phyloP scores from a whole-genome alignment of 2,888 invertebrate species.

The Cryptus armator region DNA sequence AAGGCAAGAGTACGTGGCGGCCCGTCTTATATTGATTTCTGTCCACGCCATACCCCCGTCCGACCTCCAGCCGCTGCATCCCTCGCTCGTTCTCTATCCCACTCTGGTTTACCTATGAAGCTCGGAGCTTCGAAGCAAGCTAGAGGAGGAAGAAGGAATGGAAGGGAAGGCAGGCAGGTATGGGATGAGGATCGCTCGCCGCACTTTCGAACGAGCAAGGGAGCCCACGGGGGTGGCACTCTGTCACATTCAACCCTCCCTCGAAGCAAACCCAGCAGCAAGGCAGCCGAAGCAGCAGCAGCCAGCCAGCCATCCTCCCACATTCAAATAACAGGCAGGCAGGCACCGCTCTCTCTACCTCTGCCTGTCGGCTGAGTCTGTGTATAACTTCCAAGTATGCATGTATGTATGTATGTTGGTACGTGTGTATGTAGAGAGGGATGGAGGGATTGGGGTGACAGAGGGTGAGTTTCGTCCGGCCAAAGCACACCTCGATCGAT shows the following conservation, averaged over 20 bases:
- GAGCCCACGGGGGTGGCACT: slow-evolving; percentile 79
- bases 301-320: slow-evolving; percentile 69
- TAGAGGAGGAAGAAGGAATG: slow-evolving; percentile 62
- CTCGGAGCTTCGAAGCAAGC: slow-evolving; percentile 65
- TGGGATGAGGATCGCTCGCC: slow-evolving; percentile 80
- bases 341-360: slow-evolving; percentile 67
- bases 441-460: slow-evolving; percentile 76
- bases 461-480: slow-evolving; percentile 85
- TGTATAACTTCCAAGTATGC: slow-evolving; percentile 60
- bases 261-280: slow-evolving; percentile 70
- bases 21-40: slow-evolving; percentile 85
- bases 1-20: slow-evolving; percentile 75
- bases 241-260: slow-evolving; percentile 84
- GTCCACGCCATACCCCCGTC: slow-evolving; percentile 83
- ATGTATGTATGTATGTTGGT: slow-evolving; percentile 39
- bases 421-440: slow-evolving; percentile 58
- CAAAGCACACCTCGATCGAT: slow-evolving; percentile 85
- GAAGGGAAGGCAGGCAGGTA: slow-evolving; percentile 55
- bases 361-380: slow-evolving; percentile 33
- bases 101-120: slow-evolving; percentile 63
- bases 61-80: slow-evolving; percentile 71
- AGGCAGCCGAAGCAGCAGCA: slow-evolving; percentile 60
- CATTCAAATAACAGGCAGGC: slow-evolving; percentile 84
- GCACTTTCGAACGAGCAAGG: slow-evolving; percentile 81
- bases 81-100: slow-evolving; percentile 72